Evolutionary conservation across 2,797 vertebrate species (phyloP).

Genomic region (Stomatorhinus walkeri): DNA sequence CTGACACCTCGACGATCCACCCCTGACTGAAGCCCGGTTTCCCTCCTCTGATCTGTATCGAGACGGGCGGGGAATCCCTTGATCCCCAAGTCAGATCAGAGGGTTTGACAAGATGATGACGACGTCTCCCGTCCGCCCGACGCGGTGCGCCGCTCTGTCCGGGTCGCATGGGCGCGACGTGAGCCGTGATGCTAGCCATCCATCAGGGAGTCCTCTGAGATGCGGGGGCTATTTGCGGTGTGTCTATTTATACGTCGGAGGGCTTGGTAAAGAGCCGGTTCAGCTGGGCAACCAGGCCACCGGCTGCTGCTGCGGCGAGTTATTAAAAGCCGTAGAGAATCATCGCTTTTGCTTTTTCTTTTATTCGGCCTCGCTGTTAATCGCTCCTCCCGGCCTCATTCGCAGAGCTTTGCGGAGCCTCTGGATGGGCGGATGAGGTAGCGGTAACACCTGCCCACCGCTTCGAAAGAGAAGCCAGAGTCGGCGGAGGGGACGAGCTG

Average conservation of each 20-base stretch:
- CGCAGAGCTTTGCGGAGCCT: background rate
- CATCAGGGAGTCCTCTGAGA: constrained; percentile 17
- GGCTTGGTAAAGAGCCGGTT: constrained; percentile 6
- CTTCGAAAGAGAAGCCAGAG: background rate
- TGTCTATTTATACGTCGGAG: constrained; percentile 10
- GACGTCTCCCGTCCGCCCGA: background rate
- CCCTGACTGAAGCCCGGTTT: background rate
- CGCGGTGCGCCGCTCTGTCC: background rate
- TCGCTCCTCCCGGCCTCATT: background rate
- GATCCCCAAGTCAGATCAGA: background rate
- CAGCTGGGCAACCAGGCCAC: constrained; percentile 17
- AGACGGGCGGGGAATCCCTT: background rate
- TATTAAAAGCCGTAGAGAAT: constrained; percentile 11
- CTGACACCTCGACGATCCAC: background rate
- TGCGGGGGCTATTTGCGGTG: constrained; percentile 7
- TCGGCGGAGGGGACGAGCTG: background rate
- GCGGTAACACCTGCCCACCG: background rate
- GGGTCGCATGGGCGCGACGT: background rate
- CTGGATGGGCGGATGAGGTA: background rate
- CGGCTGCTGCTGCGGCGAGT: background rate
- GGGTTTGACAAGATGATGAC: background rate
- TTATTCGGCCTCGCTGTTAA: background rate
- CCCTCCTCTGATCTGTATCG: background rate
- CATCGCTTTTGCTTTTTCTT: background rate
- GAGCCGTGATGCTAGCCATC: background rate